Evolutionary conservation across 2,113 vertebrate genomes (phyloP), one percentile per base, ranked within the genome.

Genomic region (Poecilia latipinna): DNA sequence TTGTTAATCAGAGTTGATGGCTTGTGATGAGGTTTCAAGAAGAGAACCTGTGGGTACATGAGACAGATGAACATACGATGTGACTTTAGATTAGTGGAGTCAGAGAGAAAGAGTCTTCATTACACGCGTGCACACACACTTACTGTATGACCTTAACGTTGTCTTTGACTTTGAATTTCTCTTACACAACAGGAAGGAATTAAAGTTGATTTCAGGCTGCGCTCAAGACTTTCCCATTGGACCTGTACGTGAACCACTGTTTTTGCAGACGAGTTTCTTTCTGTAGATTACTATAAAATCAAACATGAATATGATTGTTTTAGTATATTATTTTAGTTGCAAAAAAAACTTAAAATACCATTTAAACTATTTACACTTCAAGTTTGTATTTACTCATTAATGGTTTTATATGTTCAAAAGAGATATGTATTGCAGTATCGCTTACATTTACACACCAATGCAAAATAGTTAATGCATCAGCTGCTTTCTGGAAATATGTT

Each of bases 1-100:
- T 72, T 74, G 76, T 77, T 93, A 87, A 87, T 93, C 81, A 86
- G 80, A 87, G 78, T 26, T 91, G 89, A 92, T 91, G 85, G 79
- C 79, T 86, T 86, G 78, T 87, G 82, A 85, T 77, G 80, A 33
- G 65, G 78, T 75, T 77, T 78, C 74, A 75, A 64, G 37, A 44
- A 81, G 68, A 61, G 64, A 82, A 90, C 75, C 72, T 51, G 79
- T 75, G 77, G 54, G 51, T 62, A 78, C 83, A 84, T 72, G 78
- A 84, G 31, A 51, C 35, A 82, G 84, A 89, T 75, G 78, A 85
- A 83, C 87, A 91, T 77, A 74, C 64, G 86, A 88, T 86, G 84
- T 89, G 88, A 88, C 89, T 84, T 88, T 39, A 77, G 63, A 79
- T 90, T 74, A 75, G 72, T 77, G 19, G 72, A 75, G 37, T 66